Conservation (phyloP, 2,888 invertebrate genomes). For the Zaprionus lineosus region DNA sequence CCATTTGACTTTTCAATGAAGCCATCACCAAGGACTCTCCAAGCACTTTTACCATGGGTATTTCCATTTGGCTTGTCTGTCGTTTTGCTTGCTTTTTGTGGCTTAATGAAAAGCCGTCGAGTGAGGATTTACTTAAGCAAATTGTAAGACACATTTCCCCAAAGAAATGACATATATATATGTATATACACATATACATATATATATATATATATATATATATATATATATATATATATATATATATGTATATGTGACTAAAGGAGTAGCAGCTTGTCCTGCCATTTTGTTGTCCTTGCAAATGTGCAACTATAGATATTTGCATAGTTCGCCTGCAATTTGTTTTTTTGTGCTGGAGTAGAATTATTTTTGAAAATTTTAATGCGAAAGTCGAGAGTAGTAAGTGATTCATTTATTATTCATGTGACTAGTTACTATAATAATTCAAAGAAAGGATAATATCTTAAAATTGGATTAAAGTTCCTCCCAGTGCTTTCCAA, state of each 20-base stretch:
- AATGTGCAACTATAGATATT: conserved; percentile 33
- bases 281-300: conserved; percentile 32
- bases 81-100: conserved; percentile 20
- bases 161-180: no score
- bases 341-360: conserved; percentile 29
- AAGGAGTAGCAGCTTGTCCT: conserved; percentile 16
- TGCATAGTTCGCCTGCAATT: conserved; percentile 25
- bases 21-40: conserved; percentile 2
- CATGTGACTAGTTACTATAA: no score
- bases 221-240: no score
- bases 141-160: conserved; percentile 52
- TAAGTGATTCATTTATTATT: no score
- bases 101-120: conserved; percentile 65
- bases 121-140: conserved; percentile 67
- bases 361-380: conserved; percentile 35
- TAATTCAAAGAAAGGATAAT: conserved; percentile 43
- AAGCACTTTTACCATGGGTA: background rate
- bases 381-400: no score
- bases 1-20: conserved; percentile 5
- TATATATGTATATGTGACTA: no score
- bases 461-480: no score
- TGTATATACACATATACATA: no score
- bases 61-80: conserved; percentile 18
- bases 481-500: no score
- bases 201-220: no score